Conservation (phyloP, 1,140 invertebrate species). For the Bombus cullumanus region DNA sequence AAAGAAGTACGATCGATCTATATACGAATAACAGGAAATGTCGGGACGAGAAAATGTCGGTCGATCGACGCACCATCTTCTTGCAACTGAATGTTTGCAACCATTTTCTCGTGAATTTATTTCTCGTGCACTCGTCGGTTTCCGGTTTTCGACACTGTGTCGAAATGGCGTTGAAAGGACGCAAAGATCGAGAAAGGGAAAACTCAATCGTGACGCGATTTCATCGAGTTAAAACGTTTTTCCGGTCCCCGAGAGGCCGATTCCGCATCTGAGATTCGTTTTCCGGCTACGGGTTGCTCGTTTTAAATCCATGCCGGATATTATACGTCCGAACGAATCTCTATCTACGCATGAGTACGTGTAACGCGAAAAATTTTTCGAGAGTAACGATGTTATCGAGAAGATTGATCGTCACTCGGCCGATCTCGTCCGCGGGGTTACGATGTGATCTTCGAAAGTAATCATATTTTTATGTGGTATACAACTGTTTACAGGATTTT, state of each 20-base stretch:
- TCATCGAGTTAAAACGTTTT: conserved; percentile 29
- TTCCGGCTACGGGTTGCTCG: conserved; percentile 23
- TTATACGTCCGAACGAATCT: conserved; percentile 12
- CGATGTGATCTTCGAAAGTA: conserved; percentile 40
- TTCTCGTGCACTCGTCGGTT: neutral
- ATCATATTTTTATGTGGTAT: conserved; percentile 38
- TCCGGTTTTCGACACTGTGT: neutral
- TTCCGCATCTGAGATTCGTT: conserved; percentile 24
- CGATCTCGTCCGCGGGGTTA: conserved; percentile 18
- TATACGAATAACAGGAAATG: neutral
- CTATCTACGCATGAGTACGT: neutral
- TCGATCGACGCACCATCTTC: neutral
- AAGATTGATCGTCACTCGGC: conserved; percentile 30
- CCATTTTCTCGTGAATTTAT: neutral
- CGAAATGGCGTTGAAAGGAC: neutral
- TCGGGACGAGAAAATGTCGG: neutral
- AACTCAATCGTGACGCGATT: conserved; percentile 1
- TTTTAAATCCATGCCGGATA: conserved; percentile 43
- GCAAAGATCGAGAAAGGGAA: neutral
- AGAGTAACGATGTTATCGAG: neutral
- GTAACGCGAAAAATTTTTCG: conserved; percentile 1
- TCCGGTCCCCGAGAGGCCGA: neutral
- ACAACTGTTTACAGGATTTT: conserved; percentile 49
- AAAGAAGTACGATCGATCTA: no score
- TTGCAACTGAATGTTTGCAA: neutral